A percentile compares a stretch with the other conserved stretches of the same genome.
Conservation (phyloP, 2,888 invertebrate genomes). For the Leucophenga montana region DNA sequence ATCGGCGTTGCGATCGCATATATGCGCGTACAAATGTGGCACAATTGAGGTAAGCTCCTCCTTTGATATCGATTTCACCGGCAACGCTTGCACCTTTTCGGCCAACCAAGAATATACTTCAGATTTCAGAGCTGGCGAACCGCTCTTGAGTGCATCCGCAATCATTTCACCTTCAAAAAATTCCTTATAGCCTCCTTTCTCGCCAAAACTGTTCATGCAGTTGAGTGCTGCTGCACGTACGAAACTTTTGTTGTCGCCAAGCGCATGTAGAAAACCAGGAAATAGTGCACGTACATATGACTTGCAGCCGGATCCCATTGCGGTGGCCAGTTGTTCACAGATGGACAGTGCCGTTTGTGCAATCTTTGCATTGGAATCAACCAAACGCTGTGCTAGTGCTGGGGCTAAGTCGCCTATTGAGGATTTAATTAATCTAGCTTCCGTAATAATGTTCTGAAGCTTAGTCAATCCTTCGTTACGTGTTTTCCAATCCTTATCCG, state of each 20-base stretch:
- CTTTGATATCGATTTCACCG: conserved; percentile 82
- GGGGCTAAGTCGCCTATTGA: conserved; percentile 89
- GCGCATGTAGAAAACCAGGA: conserved; percentile 88
- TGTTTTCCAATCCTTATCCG: conserved; percentile 94
- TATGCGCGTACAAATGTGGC: conserved; percentile 83
- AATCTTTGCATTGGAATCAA: conserved; percentile 94
- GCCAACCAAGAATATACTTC: conserved; percentile 91
- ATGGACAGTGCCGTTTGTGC: conserved; percentile 88
- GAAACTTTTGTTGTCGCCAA: conserved; percentile 84
- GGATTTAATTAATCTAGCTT: conserved; percentile 86
- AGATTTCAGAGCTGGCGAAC: conserved; percentile 86
- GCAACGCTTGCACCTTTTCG: conserved; percentile 83
- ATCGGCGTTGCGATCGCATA: conserved; percentile 93
- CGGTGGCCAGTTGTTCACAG: conserved; percentile 85
- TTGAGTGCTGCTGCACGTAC: conserved; percentile 85
- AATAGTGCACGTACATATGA: conserved; percentile 86
- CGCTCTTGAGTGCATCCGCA: conserved; percentile 87
- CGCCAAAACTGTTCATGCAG: conserved; percentile 90
- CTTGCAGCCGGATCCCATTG: conserved; percentile 88
- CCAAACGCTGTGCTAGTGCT: conserved; percentile 83
- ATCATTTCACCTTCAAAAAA: conserved; percentile 92
- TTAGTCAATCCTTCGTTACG: conserved; percentile 75
- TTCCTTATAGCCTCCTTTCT: conserved; percentile 85
- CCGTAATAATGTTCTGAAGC: conserved; percentile 72
- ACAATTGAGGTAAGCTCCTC: conserved; percentile 87